Conservation (phyloP, 2,888 invertebrate genomes). For the Platycheirus rosarum region DNA sequence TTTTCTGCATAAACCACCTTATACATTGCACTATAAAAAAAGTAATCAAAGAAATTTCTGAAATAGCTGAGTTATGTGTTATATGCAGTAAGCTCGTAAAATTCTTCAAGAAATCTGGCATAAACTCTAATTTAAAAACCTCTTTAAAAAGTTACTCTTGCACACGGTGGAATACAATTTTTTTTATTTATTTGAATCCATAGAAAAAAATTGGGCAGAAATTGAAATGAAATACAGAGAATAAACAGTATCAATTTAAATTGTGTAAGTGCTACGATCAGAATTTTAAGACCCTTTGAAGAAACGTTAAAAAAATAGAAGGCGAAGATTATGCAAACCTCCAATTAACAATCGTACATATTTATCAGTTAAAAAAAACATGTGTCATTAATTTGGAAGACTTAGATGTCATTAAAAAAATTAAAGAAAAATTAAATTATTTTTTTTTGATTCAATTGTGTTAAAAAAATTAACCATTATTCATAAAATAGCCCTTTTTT, state of each 20-base stretch:
- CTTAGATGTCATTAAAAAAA: no score
- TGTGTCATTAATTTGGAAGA: constrained; percentile 22
- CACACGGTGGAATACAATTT: constrained; percentile 35
- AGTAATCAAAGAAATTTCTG: constrained; percentile 35
- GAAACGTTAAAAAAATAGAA: constrained; percentile 12
- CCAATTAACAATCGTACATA: constrained; percentile 8
- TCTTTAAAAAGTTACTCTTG: constrained; percentile 24
- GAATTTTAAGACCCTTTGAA: constrained; percentile 30
- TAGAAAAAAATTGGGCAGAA: constrained; percentile 36
- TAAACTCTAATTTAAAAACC: constrained; percentile 24
- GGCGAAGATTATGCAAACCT: constrained; percentile 12
- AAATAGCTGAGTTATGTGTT: constrained; percentile 26
- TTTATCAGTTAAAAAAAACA: constrained; percentile 30
- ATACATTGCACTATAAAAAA: constrained; percentile 42
- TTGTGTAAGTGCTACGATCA: neutral
- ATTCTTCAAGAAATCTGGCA: constrained; percentile 41
- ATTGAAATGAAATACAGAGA: constrained; percentile 23
- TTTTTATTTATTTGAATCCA: constrained; percentile 28
- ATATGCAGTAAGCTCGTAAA: constrained; percentile 33
- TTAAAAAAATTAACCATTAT: constrained; percentile 41
- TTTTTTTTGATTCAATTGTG: no score
- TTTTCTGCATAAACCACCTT: constrained; percentile 45
- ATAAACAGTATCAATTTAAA: neutral
- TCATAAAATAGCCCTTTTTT: constrained; percentile 38
- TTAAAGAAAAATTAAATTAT: no score